phyloP scores from a whole-genome alignment of 1,140 invertebrate genomes.

The Ostrea denselamellosa region DNA sequence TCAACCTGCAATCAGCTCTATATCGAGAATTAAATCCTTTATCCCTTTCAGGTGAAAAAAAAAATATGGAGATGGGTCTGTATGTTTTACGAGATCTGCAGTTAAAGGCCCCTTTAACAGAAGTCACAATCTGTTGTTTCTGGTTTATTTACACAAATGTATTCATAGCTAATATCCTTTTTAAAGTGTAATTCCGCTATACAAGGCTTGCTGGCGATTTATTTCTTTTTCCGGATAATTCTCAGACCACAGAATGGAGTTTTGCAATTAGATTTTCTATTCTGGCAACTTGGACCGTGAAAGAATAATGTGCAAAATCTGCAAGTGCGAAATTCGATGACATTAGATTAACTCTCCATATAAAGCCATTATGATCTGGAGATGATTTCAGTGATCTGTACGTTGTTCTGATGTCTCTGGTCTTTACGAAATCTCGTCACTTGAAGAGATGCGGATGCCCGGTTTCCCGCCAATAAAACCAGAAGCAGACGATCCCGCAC shows the following conservation, averaged over 20 bases:
- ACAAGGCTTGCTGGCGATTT: not conserved
- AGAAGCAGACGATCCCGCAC: conserved; percentile 44
- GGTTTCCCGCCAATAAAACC: conserved; percentile 47
- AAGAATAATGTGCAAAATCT: conserved; percentile 39
- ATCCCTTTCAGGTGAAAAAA: not conserved
- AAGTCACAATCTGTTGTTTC: conserved; percentile 10
- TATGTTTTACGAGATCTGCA: conserved; percentile 3
- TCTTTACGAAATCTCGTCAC: conserved; percentile 27
- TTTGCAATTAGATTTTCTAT: conserved; percentile 34
- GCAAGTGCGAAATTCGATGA: conserved; percentile 42
- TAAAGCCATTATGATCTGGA: conserved; percentile 30
- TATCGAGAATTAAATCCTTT: not conserved
- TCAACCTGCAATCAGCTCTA: not conserved
- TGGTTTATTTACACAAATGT: conserved; percentile 30
- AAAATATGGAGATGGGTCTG: not conserved
- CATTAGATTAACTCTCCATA: conserved; percentile 6
- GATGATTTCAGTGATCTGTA: conserved; percentile 15
- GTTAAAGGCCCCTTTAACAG: conserved; percentile 4
- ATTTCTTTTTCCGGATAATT: conserved; percentile 24
- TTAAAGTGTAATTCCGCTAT: conserved; percentile 18
- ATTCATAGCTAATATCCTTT: conserved; percentile 38
- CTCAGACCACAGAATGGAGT: conserved; percentile 22
- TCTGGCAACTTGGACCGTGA: conserved; percentile 17
- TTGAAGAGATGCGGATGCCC: conserved; percentile 28
- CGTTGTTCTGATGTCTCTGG: not conserved